Conservation (phyloP, 2,888 invertebrate genomes). For the Siphlonurus alternatus region DNA sequence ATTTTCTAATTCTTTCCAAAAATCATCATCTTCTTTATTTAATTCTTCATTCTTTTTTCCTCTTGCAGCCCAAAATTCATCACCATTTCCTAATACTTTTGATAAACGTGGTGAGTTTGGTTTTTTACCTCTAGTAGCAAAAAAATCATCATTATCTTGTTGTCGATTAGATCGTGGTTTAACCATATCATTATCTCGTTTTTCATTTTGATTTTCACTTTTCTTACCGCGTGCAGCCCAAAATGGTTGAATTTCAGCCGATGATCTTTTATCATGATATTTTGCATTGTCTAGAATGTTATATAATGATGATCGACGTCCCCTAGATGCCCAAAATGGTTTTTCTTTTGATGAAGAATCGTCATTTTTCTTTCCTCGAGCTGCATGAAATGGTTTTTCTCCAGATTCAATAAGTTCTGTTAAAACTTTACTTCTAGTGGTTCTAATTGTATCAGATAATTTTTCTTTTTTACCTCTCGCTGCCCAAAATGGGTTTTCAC, state of each 20-base stretch:
- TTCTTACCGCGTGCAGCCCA: conserved; percentile 12
- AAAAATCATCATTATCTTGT: conserved; percentile 6
- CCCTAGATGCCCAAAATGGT: conserved; percentile 13
- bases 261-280: too few relatives aligned
- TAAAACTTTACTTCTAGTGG: not conserved
- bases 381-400: not conserved
- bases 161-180: not conserved
- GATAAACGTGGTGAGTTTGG: not conserved
- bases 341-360: too few relatives aligned
- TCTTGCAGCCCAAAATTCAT: conserved; percentile 12
- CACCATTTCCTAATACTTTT: not conserved
- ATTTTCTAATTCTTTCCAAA: not conserved
- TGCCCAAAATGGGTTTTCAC: conserved; percentile 13
- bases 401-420: not conserved
- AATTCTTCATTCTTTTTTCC: conserved; percentile 10
- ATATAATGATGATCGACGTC: not conserved
- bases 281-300: not conserved
- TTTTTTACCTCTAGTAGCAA: conserved; percentile 12
- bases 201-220: conserved; percentile 11
- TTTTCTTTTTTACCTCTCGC: conserved; percentile 6
- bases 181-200: conserved; percentile 5
- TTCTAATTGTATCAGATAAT: conserved; percentile 1
- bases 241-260: conserved; percentile 12
- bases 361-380: not conserved
- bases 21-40: not conserved